phyloP scores from a whole-genome alignment of 2,888 invertebrate species.

The Dermolepida albohirtum region DNA sequence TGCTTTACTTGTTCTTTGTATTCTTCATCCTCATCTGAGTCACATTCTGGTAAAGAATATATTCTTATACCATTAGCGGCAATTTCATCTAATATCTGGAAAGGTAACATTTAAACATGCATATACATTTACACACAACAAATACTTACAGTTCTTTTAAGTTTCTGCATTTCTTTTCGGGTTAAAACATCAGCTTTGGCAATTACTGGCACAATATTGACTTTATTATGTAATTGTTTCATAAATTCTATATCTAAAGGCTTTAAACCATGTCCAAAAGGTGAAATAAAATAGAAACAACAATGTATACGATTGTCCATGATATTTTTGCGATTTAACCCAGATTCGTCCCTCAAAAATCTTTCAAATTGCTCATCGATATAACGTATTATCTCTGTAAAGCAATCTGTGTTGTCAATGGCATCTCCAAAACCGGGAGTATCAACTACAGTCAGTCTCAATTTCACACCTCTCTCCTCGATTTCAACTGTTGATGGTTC shows the following conservation, averaged over 20 bases:
- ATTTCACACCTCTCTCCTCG: slow-evolving; percentile 93
- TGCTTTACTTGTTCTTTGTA: slow-evolving; percentile 93
- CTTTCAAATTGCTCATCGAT: slow-evolving; percentile 98
- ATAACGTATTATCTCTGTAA: slow-evolving; percentile 94
- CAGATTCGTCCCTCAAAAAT: slow-evolving; percentile 92
- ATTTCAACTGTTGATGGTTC: slow-evolving; percentile 97
- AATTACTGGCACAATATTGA: slow-evolving; percentile 97
- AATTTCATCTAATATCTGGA: slow-evolving; percentile 88
- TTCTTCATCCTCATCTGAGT: slow-evolving; percentile 95
- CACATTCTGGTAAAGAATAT: slow-evolving; percentile 95
- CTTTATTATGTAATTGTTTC: slow-evolving; percentile 95
- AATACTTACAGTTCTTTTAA: slow-evolving; percentile 80
- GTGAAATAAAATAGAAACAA: slow-evolving; percentile 97
- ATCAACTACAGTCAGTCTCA: slow-evolving; percentile 93
- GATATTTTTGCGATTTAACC: slow-evolving; percentile 94
- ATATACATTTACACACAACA: no score
- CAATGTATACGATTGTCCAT: slow-evolving; percentile 98
- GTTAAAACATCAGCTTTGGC: slow-evolving; percentile 96
- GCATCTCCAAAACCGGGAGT: slow-evolving; percentile 97
- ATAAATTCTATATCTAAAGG: slow-evolving; percentile 95
- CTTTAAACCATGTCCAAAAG: slow-evolving; percentile 96
- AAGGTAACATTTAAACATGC: slow-evolving; percentile 34
- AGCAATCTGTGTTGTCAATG: slow-evolving; percentile 93
- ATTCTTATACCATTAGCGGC: slow-evolving; percentile 92
- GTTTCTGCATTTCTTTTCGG: slow-evolving; percentile 87